These are phyloP conservation scores for Lepisosteus osseus DNA, from an alignment of 2,113 vertebrate genomes.

Conservation along the genomic window DNA sequence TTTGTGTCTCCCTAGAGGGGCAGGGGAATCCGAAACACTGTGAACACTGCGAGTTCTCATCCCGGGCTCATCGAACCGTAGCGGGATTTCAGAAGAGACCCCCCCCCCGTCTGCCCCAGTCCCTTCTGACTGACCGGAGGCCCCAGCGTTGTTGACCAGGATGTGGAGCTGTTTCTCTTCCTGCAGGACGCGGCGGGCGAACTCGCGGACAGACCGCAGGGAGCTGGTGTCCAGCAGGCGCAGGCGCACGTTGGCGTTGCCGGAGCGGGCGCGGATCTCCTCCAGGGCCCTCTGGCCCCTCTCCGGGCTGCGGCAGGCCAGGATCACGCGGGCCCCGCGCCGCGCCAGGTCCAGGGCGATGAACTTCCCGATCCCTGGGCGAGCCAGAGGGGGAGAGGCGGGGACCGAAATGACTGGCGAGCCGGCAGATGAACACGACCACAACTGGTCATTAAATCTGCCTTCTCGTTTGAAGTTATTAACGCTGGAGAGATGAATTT, in stretches of 20 bases:
- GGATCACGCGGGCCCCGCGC: slow-evolving; percentile 74
- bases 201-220: slow-evolving; percentile 70
- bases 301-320: slow-evolving; percentile 68
- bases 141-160: slow-evolving; percentile 78
- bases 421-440: too few species aligned
- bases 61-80: too few species aligned
- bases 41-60: too few species aligned
- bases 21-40: too few species aligned
- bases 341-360: slow-evolving; percentile 75
- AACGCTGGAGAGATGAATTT: too few species aligned
- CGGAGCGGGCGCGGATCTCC: slow-evolving; percentile 64
- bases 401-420: not conserved
- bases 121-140: slow-evolving; percentile 49
- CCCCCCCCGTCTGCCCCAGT: not conserved
- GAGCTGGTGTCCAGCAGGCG: slow-evolving; percentile 70
- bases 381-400: not conserved
- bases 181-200: slow-evolving; percentile 54
- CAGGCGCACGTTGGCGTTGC: slow-evolving; percentile 63
- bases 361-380: slow-evolving; percentile 73
- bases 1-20: too few species aligned
- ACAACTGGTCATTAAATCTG: too few species aligned
- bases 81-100: too few species aligned
- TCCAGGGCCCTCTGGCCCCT: slow-evolving; percentile 52
- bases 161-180: slow-evolving; percentile 74
- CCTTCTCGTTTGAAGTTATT: too few species aligned